A percentile compares a stretch with the other conserved stretches of the same genome.
Conservation (phyloP, 2,888 invertebrate species). For the Ischnura elegans region DNA sequence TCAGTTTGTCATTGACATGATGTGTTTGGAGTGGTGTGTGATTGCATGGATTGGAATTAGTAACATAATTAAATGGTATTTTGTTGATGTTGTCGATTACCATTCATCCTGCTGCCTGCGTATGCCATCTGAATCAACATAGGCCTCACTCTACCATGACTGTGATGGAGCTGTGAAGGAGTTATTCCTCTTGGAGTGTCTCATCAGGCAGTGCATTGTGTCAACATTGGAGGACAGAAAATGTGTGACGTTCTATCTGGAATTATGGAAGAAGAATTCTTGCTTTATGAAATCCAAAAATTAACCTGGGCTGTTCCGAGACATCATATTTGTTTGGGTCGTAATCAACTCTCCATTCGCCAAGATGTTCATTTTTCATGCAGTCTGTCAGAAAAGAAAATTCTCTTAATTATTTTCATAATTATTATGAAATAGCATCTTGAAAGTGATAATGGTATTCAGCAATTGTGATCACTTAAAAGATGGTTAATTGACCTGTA, state of each 20-base stretch:
- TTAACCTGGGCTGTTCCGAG: background rate
- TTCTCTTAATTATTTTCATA: background rate
- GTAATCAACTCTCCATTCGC: background rate
- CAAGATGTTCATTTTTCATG: background rate
- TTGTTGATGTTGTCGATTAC: constrained; percentile 61
- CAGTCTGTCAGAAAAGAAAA: background rate
- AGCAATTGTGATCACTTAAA: background rate
- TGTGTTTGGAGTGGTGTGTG: constrained; percentile 38
- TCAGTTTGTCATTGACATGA: background rate
- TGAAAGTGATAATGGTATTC: background rate
- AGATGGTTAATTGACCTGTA: background rate
- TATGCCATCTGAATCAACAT: constrained; percentile 16
- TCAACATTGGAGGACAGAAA: background rate
- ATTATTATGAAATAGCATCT: background rate
- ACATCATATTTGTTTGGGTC: background rate
- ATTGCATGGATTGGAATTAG: constrained; percentile 46
- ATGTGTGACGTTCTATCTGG: background rate
- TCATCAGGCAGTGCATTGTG: constrained; percentile 16
- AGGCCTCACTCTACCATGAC: constrained; percentile 63
- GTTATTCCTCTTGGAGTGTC: background rate
- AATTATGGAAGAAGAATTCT: background rate
- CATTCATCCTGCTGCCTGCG: constrained; percentile 44
- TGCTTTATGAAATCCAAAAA: background rate
- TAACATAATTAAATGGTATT: constrained; percentile 50
- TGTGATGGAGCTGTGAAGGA: constrained; percentile 66